Percentiles rank a stretch among this genome's conserved stretches.
Conservation (phyloP, 1,140 invertebrate genomes). For the Diorhabda elongata region DNA sequence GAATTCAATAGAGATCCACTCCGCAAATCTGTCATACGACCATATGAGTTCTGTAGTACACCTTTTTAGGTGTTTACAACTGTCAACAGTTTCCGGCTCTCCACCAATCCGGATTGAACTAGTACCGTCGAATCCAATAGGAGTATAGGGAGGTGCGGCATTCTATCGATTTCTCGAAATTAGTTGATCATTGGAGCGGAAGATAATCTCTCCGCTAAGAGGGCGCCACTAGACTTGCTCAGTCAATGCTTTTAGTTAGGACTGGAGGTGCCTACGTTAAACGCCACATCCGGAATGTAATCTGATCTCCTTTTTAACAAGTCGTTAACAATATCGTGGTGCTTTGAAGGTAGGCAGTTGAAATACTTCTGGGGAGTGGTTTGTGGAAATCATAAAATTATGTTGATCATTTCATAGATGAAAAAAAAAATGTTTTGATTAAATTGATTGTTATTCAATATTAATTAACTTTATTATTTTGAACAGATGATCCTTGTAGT, state of each 20-base stretch:
- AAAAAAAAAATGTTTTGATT: too few species aligned
- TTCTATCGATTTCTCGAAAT: conserved; percentile 36
- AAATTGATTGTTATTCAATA: too few species aligned
- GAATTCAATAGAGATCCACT: conserved; percentile 21
- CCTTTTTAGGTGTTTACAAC: conserved; percentile 41
- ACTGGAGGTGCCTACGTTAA: conserved; percentile 34
- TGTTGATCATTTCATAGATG: too few species aligned
- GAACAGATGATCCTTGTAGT: too few species aligned
- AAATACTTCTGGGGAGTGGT: neutral
- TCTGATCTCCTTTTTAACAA: conserved; percentile 15
- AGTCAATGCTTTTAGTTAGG: conserved; percentile 21
- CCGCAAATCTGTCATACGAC: conserved; percentile 31
- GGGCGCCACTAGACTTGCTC: conserved; percentile 37
- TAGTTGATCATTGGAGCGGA: conserved; percentile 43
- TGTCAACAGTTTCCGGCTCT: conserved; percentile 28
- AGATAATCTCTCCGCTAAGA: conserved; percentile 41
- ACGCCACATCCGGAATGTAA: conserved; percentile 16
- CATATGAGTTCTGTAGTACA: conserved; percentile 29
- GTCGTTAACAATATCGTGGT: conserved; percentile 2
- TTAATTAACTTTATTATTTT: too few species aligned
- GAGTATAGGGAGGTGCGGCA: conserved; percentile 26
- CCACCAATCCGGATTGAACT: conserved; percentile 30
- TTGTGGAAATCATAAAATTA: neutral
- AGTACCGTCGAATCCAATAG: conserved; percentile 29
- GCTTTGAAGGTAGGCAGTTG: neutral